phyloP scores from a whole-genome alignment of 2,888 invertebrate genomes.

The Cephus sareptanus region DNA sequence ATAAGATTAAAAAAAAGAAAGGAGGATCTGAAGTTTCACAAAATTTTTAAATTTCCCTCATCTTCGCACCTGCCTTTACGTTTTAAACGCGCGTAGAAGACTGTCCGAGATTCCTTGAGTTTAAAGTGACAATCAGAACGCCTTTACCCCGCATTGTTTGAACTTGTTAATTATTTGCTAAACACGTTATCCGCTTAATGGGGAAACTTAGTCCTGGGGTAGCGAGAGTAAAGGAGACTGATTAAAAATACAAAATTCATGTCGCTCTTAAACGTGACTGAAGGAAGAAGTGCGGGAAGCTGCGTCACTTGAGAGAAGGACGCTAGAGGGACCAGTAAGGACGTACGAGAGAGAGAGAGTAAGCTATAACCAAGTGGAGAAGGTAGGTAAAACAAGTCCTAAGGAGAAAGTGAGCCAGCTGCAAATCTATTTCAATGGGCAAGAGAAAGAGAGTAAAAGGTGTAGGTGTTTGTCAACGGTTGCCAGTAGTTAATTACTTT shows the following conservation, averaged over 20 bases:
- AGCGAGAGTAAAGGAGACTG: slow-evolving; percentile 13
- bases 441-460: too few relatives aligned
- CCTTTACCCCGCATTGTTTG: slow-evolving; percentile 15
- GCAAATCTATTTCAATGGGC: too few relatives aligned
- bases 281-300: slow-evolving; percentile 16
- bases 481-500: slow-evolving; percentile 23
- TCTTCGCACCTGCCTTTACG: neutral
- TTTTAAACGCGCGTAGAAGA: neutral
- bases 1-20: neutral
- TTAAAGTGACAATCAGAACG: neutral
- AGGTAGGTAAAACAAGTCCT: too few relatives aligned
- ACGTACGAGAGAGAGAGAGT: neutral
- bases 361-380: too few relatives aligned
- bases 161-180: slow-evolving; percentile 43
- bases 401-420: too few relatives aligned
- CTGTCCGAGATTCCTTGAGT: neutral
- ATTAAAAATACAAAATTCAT: slow-evolving; percentile 38
- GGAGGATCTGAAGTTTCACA: neutral
- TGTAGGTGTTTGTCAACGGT: slow-evolving; percentile 21
- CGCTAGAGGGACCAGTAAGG: slow-evolving; percentile 14
- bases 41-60: neutral
- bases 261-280: slow-evolving; percentile 15
- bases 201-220: slow-evolving; percentile 30
- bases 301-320: slow-evolving; percentile 16
- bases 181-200: slow-evolving; percentile 36